These are phyloP conservation scores for Gobio gobio DNA, from an alignment of 2,113 vertebrate species.

Conservation along the genomic window DNA sequence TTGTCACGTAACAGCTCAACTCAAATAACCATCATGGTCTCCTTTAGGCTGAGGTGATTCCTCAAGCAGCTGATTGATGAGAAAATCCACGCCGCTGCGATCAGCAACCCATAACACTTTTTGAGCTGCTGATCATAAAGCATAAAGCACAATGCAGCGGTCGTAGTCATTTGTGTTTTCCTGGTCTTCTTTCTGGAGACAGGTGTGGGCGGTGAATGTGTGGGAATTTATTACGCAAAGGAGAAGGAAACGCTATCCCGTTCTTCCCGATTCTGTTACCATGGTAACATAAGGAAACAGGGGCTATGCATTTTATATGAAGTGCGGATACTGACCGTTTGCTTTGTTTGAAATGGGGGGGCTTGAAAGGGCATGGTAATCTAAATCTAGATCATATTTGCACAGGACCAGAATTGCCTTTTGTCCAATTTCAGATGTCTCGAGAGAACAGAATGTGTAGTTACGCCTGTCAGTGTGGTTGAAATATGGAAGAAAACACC, in stretches of 20 bases:
- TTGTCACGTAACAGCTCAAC: not conserved
- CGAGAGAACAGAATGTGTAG: not conserved
- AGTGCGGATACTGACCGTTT: not conserved
- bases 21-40: not conserved
- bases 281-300: slow-evolving; percentile 18
- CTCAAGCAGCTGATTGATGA: slow-evolving; percentile 11
- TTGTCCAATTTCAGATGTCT: not conserved
- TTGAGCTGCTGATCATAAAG: slow-evolving; percentile 9
- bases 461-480: not conserved
- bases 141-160: slow-evolving; percentile 13
- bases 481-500: not conserved
- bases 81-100: not conserved
- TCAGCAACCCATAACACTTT: not conserved
- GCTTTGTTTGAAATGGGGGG: not conserved
- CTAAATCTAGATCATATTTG: not conserved
- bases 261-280: slow-evolving; percentile 18
- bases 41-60: not conserved
- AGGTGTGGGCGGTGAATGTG: slow-evolving; percentile 2
- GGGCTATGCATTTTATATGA: slow-evolving; percentile 13
- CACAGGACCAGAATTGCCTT: not conserved
- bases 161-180: not conserved
- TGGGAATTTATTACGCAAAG: slow-evolving; percentile 16
- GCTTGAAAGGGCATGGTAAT: slow-evolving; percentile 9
- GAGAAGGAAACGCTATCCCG: not conserved
- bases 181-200: slow-evolving; percentile 2